phyloP scores from a whole-genome alignment of 1,140 invertebrate species.

The Bilobella aurantiaca region DNA sequence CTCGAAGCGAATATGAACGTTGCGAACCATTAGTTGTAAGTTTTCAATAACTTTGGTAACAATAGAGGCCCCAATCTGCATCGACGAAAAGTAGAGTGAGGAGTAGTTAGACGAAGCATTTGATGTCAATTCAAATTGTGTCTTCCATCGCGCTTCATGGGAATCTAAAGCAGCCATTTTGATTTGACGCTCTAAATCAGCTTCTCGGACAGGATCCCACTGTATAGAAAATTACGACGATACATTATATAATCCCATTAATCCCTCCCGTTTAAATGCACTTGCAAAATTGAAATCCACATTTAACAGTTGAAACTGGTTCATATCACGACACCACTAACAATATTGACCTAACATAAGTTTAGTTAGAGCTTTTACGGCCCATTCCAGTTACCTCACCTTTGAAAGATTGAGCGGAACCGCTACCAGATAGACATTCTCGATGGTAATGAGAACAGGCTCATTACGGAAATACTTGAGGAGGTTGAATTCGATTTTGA shows the following conservation, averaged over 20 bases:
- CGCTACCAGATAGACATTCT: conserved; percentile 81
- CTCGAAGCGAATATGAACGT: conserved; percentile 94
- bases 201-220: conserved; percentile 38
- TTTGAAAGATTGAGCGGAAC: conserved; percentile 72
- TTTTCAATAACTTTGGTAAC: conserved; percentile 93
- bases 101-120: conserved; percentile 59
- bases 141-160: conserved; percentile 77
- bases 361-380: too few relatives aligned
- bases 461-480: conserved; percentile 81
- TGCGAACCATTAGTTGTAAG: conserved; percentile 78
- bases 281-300: too few relatives aligned
- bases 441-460: conserved; percentile 89
- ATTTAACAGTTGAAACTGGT: too few relatives aligned
- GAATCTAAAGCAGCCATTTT: conserved; percentile 74
- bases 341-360: too few relatives aligned
- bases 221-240: too few relatives aligned
- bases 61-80: conserved; percentile 83
- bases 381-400: too few relatives aligned
- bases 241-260: too few relatives aligned
- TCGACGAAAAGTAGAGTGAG: conserved; percentile 76
- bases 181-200: conserved; percentile 61
- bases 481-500: conserved; percentile 76
- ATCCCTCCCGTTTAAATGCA: too few relatives aligned
- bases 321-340: too few relatives aligned
- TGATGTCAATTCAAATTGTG: conserved; percentile 59